Evolutionary conservation across 2,888 invertebrate species (phyloP), one percentile per base, ranked within the genome.

Genomic region (Amiota minor): DNA sequence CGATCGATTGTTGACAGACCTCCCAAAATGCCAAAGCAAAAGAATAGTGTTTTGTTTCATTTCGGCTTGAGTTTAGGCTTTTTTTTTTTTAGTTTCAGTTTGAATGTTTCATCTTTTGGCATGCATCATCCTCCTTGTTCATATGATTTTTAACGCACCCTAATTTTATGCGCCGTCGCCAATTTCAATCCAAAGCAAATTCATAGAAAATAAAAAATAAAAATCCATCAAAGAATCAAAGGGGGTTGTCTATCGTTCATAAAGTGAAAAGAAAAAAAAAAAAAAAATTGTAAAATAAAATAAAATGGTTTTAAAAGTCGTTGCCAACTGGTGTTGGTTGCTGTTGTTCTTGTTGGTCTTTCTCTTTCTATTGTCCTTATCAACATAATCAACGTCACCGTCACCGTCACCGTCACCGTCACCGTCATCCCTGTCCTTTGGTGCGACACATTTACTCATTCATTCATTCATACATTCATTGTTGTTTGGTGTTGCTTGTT

Each of bases 401-500:
- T n/a, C n/a, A n/a, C 59, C 46, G 20, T 61, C 64, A 46, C 20
- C 62, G 49, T 16, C 73, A 73, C 20, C 72, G 62, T 62, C 65
- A 46, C n/a, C 23, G 12, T 45, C 20, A 61, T 35, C 59, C 12
- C 16, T 47, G n/a, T 14, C 70, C 62, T 20, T 62, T 16, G n/a
- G 9, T 56, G 45, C 11, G 53, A 14, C 16, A 35, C 49, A 49
- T 46, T 45, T 35, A 9, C 45, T 35, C 35, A 35, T 35, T 35
- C 35, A 35, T 35, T 35, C 35, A 35, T 55, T 71, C 73, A 80
- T 79, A 79, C 78, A 75, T 73, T 71, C 74, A 70, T 55, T 76
- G 72, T 75, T 79, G 75, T 78, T 77, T 85, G 87, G 88, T 87
- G 87, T 88, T 84, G 87, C 87, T 86, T 88, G 88, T 88, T 88